A percentile compares a stretch with the other conserved stretches of the same genome.
These are phyloP conservation scores for Timema cristinae DNA, from an alignment of 2,888 invertebrate species.

Conservation along the genomic window DNA sequence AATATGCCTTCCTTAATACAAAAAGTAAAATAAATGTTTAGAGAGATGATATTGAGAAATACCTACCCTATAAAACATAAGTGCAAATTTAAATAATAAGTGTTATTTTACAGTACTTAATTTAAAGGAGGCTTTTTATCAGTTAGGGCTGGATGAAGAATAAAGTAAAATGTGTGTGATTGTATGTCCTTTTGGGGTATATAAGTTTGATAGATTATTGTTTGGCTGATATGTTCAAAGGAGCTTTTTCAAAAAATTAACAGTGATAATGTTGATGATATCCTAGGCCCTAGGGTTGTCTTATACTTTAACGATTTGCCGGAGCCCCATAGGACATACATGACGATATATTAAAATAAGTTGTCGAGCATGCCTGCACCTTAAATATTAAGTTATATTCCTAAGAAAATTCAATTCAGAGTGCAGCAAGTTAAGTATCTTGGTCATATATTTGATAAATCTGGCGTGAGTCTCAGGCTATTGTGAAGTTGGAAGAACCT, in stretches of 20 bases:
- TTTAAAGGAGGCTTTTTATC: not conserved
- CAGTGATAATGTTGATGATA: not conserved
- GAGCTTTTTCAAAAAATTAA: not conserved
- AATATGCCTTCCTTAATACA: too few relatives aligned
- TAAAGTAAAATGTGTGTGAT: not conserved
- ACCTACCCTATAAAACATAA: not conserved
- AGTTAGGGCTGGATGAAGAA: slow-evolving; percentile 1
- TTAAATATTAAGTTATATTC: not conserved
- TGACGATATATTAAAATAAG: not conserved
- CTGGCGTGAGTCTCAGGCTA: not conserved
- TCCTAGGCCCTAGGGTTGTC: not conserved
- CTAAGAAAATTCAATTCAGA: not conserved
- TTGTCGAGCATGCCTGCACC: not conserved
- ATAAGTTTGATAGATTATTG: not conserved
- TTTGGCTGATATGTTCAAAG: not conserved
- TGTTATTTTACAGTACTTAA: not conserved
- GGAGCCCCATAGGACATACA: not conserved
- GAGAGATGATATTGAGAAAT: not conserved
- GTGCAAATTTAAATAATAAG: not conserved
- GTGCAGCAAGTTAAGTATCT: not conserved
- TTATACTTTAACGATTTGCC: not conserved
- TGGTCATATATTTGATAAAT: not conserved
- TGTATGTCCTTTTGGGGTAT: not conserved
- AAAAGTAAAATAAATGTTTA: not conserved
- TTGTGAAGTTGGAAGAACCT: not conserved